Conservation (phyloP, 92 coral and sea anemone genomes). For the Palythoa grandis region DNA sequence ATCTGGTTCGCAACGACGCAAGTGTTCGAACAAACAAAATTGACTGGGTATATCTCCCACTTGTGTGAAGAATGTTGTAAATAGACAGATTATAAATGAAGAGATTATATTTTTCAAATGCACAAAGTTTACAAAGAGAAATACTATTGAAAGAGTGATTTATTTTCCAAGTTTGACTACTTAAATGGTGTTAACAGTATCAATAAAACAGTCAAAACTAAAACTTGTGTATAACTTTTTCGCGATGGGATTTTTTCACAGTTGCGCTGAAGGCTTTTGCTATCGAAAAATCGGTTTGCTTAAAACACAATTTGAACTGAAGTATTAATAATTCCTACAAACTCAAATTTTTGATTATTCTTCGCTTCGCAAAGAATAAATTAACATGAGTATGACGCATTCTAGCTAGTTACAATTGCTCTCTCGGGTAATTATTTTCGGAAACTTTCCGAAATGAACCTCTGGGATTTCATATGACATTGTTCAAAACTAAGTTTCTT, state of each 20-base stretch:
- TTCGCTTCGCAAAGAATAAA: no score
- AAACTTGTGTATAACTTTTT: background rate
- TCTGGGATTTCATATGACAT: background rate
- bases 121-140: conserved; percentile 10
- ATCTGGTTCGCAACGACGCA: background rate
- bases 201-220: background rate
- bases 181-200: conserved; percentile 3
- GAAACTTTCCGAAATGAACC: background rate
- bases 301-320: no score
- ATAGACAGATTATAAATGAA: conserved; percentile 29
- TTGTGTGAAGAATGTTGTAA: conserved; percentile 23
- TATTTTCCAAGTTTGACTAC: conserved; percentile 7
- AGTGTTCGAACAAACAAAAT: background rate
- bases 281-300: background rate
- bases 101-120: conserved; percentile 34
- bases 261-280: background rate
- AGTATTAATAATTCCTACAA: no score
- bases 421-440: no score
- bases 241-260: background rate
- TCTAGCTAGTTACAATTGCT: no score
- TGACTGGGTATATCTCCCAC: background rate
- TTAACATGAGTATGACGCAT: no score
- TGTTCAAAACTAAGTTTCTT: background rate
- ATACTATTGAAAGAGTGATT: conserved; percentile 3
- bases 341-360: no score